Base-by-base conservation (phyloP, 2,113 vertebrate genomes). In the Nothobranchius kuhntae region DNA sequence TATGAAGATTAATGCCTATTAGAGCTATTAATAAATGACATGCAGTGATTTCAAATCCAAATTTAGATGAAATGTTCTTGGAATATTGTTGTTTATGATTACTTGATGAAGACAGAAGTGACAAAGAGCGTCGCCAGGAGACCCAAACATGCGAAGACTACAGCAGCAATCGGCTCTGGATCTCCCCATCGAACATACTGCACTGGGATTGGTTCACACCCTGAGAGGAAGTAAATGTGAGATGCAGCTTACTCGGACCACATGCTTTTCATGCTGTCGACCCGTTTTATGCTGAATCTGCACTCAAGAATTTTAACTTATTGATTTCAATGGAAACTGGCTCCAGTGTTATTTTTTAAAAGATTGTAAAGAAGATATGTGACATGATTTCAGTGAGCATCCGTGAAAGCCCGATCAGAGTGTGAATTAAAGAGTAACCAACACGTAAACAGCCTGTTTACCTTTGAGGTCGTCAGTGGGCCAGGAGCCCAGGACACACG, bases 171-270 rank as follows among this genome's bases (percentile, higher is more conserved):
- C 12, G 97, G 96, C 67, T 99, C 98, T 0, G 98, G 98, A 69
- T 99, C 96, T 0, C 96, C 95, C 98, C 98, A 99, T 55, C 93
- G 94, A 53, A 99, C 94, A 56, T 95, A 99, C 80, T 98, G 94
- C 11, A 99, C 96, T 9, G 96, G 96, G 61, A 99, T 98, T 13
- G 95, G 92, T 68, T 95, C 95, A 88, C 98, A 99, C 36, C 96
- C 98, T 99, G 63, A 83, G 89, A 89, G 53, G 53, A 66, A 47
- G 11, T 1, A 58, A 21, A 2, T 6, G 55, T 6, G 17, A 21
- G 10, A n/a, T 10, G 7, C 7, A 5, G 1, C 7, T 4, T 40
- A 40, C 2, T 7, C 30, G 0, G 30, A 30, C 2, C 30, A 30
- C 30, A 30, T 4, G 4, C 30, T 30, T 4, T 30, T 30, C 3